Evolutionary conservation across 2,797 vertebrate genomes (phyloP).

Genomic region (Molossus alvarezi): DNA sequence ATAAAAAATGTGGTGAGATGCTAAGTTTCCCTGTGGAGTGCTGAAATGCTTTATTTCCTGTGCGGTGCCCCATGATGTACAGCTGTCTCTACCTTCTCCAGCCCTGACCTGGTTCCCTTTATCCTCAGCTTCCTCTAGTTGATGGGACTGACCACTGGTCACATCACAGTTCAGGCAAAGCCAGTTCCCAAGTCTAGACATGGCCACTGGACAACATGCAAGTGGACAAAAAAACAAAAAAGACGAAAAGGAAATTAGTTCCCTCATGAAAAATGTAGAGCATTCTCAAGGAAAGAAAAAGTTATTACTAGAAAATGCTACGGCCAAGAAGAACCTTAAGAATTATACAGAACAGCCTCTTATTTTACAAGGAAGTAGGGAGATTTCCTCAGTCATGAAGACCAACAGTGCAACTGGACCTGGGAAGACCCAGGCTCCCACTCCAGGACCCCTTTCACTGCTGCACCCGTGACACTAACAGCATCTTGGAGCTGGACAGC

Average conservation of each 20-base stretch:
- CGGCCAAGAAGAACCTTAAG: neutral
- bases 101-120: neutral
- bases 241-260: neutral
- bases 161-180: neutral
- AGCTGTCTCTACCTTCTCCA: neutral
- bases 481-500: neutral
- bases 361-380: constrained; percentile 1
- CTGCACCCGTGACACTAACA: neutral
- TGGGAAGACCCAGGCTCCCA: neutral
- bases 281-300: neutral
- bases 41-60: neutral
- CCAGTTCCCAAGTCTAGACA: constrained; percentile 25
- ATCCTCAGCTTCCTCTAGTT: neutral
- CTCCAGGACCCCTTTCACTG: neutral
- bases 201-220: neutral
- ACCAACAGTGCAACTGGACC: neutral
- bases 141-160: neutral
- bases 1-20: neutral
- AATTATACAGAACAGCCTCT: neutral
- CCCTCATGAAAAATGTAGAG: neutral
- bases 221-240: neutral
- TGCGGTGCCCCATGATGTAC: neutral
- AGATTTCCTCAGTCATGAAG: neutral
- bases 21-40: neutral
- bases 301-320: neutral